Evolutionary conservation across 2,797 vertebrate species (phyloP).

Genomic region (Orestias chungarensis): DNA sequence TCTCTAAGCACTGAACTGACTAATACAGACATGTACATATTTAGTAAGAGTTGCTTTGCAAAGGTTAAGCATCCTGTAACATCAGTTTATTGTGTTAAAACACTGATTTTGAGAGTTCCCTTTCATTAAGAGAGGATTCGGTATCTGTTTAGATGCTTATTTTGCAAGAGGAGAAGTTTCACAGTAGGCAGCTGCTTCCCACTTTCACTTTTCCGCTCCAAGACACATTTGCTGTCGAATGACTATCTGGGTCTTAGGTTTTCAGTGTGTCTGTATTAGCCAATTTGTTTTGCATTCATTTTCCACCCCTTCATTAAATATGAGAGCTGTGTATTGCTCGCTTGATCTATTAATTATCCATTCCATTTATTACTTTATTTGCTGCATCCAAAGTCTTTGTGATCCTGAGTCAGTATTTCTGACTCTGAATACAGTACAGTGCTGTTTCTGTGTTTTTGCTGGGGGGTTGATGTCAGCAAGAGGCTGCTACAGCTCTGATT

Average conservation of each 20-base stretch:
- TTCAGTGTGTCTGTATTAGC: conserved; percentile 21
- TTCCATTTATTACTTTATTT: conserved; percentile 60
- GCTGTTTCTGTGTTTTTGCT: conserved; percentile 57
- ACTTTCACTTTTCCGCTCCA: background rate
- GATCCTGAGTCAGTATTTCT: conserved; percentile 36
- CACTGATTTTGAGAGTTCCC: conserved; percentile 1
- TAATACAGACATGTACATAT: conserved; percentile 46
- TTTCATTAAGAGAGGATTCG: background rate
- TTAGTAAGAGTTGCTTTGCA: conserved; percentile 27
- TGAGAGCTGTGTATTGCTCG: conserved; percentile 21
- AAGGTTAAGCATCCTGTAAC: conserved; percentile 17
- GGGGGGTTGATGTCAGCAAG: conserved; percentile 51
- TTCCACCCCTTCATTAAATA: conserved; percentile 19
- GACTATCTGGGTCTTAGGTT: conserved; percentile 19
- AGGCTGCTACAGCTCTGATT: conserved; percentile 44
- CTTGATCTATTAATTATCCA: conserved; percentile 50
- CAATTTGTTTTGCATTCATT: conserved; percentile 30
- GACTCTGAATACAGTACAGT: conserved; percentile 48
- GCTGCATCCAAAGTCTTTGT: conserved; percentile 6
- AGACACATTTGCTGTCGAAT: conserved; percentile 38
- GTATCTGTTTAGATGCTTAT: conserved; percentile 18
- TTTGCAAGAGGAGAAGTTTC: conserved; percentile 12
- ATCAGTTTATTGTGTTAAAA: background rate
- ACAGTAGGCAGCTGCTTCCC: background rate
- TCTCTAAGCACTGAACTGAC: conserved; percentile 55